phyloP scores from a whole-genome alignment of 2,888 invertebrate genomes.

The Hylaea fasciaria region DNA sequence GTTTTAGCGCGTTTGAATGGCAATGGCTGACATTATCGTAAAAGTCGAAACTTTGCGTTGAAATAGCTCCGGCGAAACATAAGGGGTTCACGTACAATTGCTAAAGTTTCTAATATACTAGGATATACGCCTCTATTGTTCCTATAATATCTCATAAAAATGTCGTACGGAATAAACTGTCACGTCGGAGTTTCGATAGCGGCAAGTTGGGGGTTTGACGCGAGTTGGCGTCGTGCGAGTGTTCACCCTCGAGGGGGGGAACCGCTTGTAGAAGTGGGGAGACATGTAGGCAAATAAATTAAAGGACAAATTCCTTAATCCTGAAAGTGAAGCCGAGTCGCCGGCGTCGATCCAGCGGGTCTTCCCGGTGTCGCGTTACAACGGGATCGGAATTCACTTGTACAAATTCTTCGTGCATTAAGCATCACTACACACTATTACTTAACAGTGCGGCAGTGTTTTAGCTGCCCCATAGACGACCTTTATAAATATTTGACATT shows the following conservation, averaged over 20 bases:
- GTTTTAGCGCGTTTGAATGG: slow-evolving; percentile 83
- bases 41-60: slow-evolving; percentile 82
- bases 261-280: slow-evolving; percentile 10
- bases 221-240: slow-evolving; percentile 25
- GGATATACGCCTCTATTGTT: slow-evolving; percentile 75
- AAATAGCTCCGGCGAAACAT: slow-evolving; percentile 80
- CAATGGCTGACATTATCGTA: slow-evolving; percentile 85
- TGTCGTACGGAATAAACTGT: slow-evolving; percentile 67
- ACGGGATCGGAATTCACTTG: slow-evolving; percentile 58
- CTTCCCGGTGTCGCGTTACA: slow-evolving; percentile 72
- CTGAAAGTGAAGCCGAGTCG: slow-evolving; percentile 71
- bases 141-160: slow-evolving; percentile 78
- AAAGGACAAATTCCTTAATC: slow-evolving; percentile 74
- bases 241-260: slow-evolving; percentile 12
- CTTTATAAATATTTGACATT: not conserved
- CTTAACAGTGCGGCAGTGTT: slow-evolving; percentile 20
- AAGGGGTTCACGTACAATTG: slow-evolving; percentile 84
- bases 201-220: slow-evolving; percentile 39
- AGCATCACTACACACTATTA: slow-evolving; percentile 20
- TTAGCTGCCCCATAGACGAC: slow-evolving; percentile 3
- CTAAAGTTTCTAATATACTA: slow-evolving; percentile 81
- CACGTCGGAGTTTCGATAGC: slow-evolving; percentile 56
- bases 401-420: slow-evolving; percentile 36
- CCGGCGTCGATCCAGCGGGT: slow-evolving; percentile 55
- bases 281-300: slow-evolving; percentile 49